Evolutionary conservation across 2,888 invertebrate species (phyloP).

Genomic region (Tuta absoluta): DNA sequence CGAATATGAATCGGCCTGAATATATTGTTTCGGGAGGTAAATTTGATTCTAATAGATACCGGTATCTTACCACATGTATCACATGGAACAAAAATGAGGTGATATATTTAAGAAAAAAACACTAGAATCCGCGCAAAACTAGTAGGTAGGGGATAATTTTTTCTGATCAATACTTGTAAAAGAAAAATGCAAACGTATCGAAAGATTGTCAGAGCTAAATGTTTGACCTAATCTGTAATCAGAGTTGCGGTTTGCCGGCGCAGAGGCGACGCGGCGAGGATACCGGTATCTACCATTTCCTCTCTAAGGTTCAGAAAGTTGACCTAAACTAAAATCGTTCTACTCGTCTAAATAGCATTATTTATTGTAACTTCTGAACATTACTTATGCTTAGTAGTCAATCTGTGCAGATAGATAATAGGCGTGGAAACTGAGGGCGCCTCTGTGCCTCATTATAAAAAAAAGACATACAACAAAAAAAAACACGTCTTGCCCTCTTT

Average conservation of each 20-base stretch:
- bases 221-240: conserved; percentile 44
- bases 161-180: background rate
- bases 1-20: conserved; percentile 24
- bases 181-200: background rate
- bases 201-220: conserved; percentile 25
- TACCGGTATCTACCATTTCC: conserved; percentile 45
- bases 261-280: conserved; percentile 35
- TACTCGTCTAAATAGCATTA: no score
- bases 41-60: conserved; percentile 13
- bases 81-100: background rate
- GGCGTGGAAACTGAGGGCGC: no score
- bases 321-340: no score
- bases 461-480: no score
- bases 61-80: conserved; percentile 4
- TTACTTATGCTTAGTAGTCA: no score
- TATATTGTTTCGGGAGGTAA: conserved; percentile 27
- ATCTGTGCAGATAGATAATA: no score
- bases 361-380: no score
- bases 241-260: conserved; percentile 21
- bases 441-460: no score
- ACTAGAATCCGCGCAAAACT: no score
- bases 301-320: conserved; percentile 30
- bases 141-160: no score
- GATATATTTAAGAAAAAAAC: background rate
- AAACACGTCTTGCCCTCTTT: no score